Evolutionary conservation across 2,113 vertebrate genomes (phyloP), one percentile per base, ranked within the genome.

Genomic region (Actinemys pallida): DNA sequence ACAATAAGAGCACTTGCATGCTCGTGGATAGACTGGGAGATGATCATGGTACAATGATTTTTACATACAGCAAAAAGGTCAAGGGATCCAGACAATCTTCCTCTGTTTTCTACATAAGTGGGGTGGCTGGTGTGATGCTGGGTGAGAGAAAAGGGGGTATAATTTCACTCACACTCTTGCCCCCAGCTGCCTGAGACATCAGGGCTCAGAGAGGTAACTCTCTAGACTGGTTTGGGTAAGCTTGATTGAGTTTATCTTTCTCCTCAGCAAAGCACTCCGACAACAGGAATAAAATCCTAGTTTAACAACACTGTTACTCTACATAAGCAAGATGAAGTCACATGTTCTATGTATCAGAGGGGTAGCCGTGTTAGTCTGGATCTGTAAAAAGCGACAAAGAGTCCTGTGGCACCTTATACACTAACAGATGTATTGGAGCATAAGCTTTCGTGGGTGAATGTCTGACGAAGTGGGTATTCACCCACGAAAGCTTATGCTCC

Each of bases 261-360:
- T 76, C 39, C 13, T 10, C 20, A 47, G 39, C 72, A 76, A 52
- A 52, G 31, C 47, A 4, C 10, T 50, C 49, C 5, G 17, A 80
- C 27, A 35, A 29, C 49, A 50, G 45, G 13, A 81, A 50, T 29
- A 81, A n/a, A 81, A 35, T 6, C 8, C 29, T 80, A 35, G 27
- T 69, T 24, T 31, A 83, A 50, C 16, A 20, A 14, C 0, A 29
- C 39, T 35, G 54, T 78, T 6, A 1, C 1, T 14, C 2, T 81
- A 90, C 31, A n/a, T 86, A 56, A 29, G 16, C n/a, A n/a, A 90
- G 57, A 80, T 3, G n/a, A 24, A 62, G 65, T 54, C 6, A 84
- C 13, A 65, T 14, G 4, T 39, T 84, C 0, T 0, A 8, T 17
- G 16, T 3, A 16, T 45, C 45, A 45, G 45, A 45, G 45, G 45